Conservation (phyloP, 2,888 invertebrate genomes). For the Ctenicera cuprea region DNA sequence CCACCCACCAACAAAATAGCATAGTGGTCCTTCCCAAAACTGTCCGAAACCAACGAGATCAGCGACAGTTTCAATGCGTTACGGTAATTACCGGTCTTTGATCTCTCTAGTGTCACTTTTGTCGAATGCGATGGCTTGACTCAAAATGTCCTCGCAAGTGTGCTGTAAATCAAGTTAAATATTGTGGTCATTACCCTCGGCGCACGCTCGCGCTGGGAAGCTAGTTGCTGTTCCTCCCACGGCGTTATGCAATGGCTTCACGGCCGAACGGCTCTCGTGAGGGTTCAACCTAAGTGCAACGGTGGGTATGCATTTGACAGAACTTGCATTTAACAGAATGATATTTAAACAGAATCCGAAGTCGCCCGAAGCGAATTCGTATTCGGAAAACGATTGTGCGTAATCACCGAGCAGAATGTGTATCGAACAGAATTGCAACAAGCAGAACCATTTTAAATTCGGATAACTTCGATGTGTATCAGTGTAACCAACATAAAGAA, state of each 20-base stretch:
- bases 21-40: slow-evolving; percentile 7
- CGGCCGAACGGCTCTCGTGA: slow-evolving; percentile 34
- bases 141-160: slow-evolving; percentile 49
- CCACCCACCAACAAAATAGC: background rate
- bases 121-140: slow-evolving; percentile 32
- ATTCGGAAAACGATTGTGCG: too few relatives aligned
- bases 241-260: slow-evolving; percentile 45
- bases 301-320: too few relatives aligned
- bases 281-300: slow-evolving; percentile 43
- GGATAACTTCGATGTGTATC: too few relatives aligned
- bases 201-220: slow-evolving; percentile 28
- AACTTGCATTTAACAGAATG: too few relatives aligned
- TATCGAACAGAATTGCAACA: too few relatives aligned
- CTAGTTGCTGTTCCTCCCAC: slow-evolving; percentile 43
- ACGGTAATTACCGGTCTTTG: slow-evolving; percentile 64
- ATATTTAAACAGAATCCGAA: too few relatives aligned
- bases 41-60: slow-evolving; percentile 13
- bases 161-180: slow-evolving; percentile 57
- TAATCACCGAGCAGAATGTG: too few relatives aligned
- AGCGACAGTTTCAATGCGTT: slow-evolving; percentile 58
- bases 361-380: too few relatives aligned
- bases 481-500: too few relatives aligned
- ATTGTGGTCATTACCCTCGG: slow-evolving; percentile 48
- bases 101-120: slow-evolving; percentile 42
- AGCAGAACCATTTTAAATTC: too few relatives aligned